phyloP scores from a whole-genome alignment of 2,888 invertebrate genomes.

The Eulithis prunata region DNA sequence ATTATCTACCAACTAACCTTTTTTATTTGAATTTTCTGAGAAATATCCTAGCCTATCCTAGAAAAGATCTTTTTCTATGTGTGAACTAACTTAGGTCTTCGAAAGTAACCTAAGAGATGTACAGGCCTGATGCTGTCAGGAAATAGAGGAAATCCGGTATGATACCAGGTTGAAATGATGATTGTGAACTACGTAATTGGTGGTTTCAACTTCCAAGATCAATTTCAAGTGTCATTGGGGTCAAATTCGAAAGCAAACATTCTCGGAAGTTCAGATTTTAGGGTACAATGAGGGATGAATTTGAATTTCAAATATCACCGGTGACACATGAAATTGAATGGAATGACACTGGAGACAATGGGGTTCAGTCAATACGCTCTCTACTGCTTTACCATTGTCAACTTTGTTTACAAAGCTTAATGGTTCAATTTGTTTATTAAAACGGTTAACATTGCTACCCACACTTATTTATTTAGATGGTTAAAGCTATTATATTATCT shows the following conservation, averaged over 20 bases:
- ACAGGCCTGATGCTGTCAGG: too few species aligned
- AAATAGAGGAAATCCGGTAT: too few species aligned
- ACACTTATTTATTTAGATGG: neutral
- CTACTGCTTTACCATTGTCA: slow-evolving; percentile 1
- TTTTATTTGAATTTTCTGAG: too few species aligned
- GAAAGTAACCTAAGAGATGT: too few species aligned
- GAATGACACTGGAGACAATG: slow-evolving; percentile 59
- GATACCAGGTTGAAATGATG: too few species aligned
- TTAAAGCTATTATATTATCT: too few species aligned
- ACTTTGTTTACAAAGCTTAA: neutral
- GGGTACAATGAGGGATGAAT: slow-evolving; percentile 61
- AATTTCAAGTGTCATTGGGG: slow-evolving; percentile 26
- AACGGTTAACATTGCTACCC: neutral
- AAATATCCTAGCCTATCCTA: too few species aligned
- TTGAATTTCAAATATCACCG: slow-evolving; percentile 71
- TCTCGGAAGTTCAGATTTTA: slow-evolving; percentile 46
- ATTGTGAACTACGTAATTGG: too few species aligned
- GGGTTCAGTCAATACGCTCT: slow-evolving; percentile 29
- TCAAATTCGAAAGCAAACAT: slow-evolving; percentile 20
- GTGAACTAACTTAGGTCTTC: too few species aligned
- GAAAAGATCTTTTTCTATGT: too few species aligned
- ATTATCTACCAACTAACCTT: too few species aligned
- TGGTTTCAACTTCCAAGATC: slow-evolving; percentile 16
- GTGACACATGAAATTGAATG: slow-evolving; percentile 71
- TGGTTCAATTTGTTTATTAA: neutral